Evolutionary conservation across 2,797 vertebrate species (phyloP).

Genomic region (Trichosurus vulpecula): DNA sequence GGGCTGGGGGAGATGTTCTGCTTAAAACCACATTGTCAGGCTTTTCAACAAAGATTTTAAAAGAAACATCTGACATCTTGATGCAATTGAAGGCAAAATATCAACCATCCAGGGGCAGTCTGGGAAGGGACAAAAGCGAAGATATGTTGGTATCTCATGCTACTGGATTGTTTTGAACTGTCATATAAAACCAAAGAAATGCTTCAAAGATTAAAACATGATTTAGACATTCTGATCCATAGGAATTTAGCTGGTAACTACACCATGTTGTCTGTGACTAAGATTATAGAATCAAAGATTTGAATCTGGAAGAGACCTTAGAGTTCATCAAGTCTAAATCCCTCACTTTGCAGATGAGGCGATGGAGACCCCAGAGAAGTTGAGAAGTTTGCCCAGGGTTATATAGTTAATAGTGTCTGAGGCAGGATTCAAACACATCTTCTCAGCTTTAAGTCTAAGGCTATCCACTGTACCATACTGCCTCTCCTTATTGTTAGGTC

Average conservation of each 20-base stretch:
- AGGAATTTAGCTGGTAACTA: neutral
- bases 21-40: conserved; percentile 53
- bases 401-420: neutral
- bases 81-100: neutral
- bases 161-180: neutral
- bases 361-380: neutral
- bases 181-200: neutral
- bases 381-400: neutral
- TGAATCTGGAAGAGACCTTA: neutral
- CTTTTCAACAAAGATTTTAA: neutral
- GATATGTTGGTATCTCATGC: neutral
- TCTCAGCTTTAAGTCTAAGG: neutral
- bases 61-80: neutral
- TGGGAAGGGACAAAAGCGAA: neutral
- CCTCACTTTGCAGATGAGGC: neutral
- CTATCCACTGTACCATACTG: neutral
- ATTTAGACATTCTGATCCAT: neutral
- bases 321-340: neutral
- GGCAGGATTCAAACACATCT: neutral
- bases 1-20: conserved; percentile 51
- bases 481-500: neutral
- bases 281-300: neutral
- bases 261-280: neutral
- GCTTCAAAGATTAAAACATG: neutral
- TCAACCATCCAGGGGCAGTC: neutral